Evolutionary conservation across 2,888 invertebrate genomes (phyloP).

Genomic region (Anodontia alba): DNA sequence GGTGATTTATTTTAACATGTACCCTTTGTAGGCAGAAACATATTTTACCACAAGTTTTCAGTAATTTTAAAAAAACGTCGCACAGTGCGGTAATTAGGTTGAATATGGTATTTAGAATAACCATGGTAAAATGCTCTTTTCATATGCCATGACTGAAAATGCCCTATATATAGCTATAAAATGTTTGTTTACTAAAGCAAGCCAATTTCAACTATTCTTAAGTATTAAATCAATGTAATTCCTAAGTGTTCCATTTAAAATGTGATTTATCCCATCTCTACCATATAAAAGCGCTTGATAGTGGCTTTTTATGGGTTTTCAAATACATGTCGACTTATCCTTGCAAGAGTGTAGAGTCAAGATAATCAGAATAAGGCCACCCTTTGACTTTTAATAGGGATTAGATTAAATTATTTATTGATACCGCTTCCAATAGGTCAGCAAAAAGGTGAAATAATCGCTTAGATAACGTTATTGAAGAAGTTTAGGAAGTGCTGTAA

Average conservation of each 20-base stretch:
- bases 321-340: conserved; percentile 2
- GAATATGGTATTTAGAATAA: too few relatives aligned
- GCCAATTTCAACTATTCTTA: too few relatives aligned
- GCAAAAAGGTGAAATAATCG: neutral
- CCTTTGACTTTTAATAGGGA: conserved; percentile 14
- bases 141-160: too few relatives aligned
- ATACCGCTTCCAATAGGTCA: neutral
- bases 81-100: too few relatives aligned
- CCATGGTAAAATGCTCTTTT: too few relatives aligned
- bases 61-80: too few relatives aligned
- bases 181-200: too few relatives aligned
- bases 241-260: neutral
- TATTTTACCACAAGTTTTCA: too few relatives aligned
- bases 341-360: neutral
- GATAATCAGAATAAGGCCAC: conserved; percentile 6
- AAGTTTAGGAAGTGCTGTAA: too few relatives aligned
- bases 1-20: too few relatives aligned
- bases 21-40: too few relatives aligned
- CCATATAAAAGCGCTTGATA: neutral
- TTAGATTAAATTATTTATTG: conserved; percentile 16
- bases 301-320: neutral
- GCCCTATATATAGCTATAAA: too few relatives aligned
- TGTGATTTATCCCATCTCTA: neutral
- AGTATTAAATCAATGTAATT: neutral
- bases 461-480: neutral